Evolutionary conservation across 2,113 vertebrate species (phyloP), one percentile per base, ranked within the genome.

Genomic region (Theristicus caerulescens): DNA sequence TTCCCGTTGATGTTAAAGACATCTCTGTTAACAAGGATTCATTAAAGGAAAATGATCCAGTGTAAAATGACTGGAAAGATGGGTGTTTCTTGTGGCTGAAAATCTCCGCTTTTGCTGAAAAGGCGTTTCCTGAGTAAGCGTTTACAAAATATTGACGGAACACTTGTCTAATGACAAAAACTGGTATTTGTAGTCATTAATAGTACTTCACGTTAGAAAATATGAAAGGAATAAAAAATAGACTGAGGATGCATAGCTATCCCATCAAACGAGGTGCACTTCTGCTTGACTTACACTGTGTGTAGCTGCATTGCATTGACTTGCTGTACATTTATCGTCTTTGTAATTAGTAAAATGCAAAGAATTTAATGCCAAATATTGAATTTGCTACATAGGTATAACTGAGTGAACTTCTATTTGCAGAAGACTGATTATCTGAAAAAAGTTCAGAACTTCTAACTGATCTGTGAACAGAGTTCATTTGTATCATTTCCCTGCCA

Each of bases 111-210:
- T 78, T 49, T 64, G 26, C 57, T 58, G 73, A 66, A 70, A 66
- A 88, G 22, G 14, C 2, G 4, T 67, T 83, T 94, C 96, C 76
- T 76, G 69, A 94, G 58, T 62, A 93, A 95, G 69, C 78, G 51
- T 95, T 96, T 96, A 62, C 47, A 91, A 96, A 96, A 91, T 97
- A 97, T 96, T 97, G 96, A 97, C 78, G 69, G 88, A 93, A 94
- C 49, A 17, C 21, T 96, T 96, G 49, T 66, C 70, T 88, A 92
- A 94, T 5, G 77, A 85, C 86, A 93, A 92, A 92, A 82, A 72
- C 64, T 84, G 81, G 61, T 86, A 81, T 93, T 80, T 88, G 29
- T 70, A 90, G 70, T 83, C 85, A 90, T 97, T 93, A 94, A 96
- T 81, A 96, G 95, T 92, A 91, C 76, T 94, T 94, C 79, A 67